phyloP scores from a whole-genome alignment of 2,888 invertebrate genomes.

The Scaptodrosophila latifasciaeformis region DNA sequence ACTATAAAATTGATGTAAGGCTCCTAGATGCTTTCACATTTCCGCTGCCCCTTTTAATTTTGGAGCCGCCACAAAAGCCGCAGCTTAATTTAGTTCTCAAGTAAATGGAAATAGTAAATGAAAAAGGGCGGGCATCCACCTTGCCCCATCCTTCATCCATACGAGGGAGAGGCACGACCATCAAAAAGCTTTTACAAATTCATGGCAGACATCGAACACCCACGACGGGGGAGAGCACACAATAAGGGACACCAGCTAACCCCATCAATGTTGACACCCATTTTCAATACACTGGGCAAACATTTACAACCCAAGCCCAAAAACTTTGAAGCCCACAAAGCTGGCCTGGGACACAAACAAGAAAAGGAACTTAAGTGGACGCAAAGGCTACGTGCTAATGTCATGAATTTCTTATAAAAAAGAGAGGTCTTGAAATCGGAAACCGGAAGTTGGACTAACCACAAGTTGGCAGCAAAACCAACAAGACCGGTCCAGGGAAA shows the following conservation, averaged over 20 bases:
- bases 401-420: conserved; percentile 59
- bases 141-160: too few species aligned
- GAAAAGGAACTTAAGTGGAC: conserved; percentile 53
- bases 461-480: conserved; percentile 37
- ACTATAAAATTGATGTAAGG: background rate
- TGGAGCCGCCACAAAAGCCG: conserved; percentile 33
- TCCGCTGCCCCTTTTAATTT: too few species aligned
- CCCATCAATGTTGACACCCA: too few species aligned
- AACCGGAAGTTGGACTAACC: conserved; percentile 56
- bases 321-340: conserved; percentile 21
- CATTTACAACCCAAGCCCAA: conserved; percentile 9
- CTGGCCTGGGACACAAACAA: conserved; percentile 31
- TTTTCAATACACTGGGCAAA: conserved; percentile 15
- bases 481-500: conserved; percentile 25
- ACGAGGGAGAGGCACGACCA: conserved; percentile 26
- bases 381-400: conserved; percentile 51
- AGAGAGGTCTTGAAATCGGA: conserved; percentile 60
- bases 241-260: background rate
- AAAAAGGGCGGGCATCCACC: too few species aligned
- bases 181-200: conserved; percentile 57
- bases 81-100: conserved; percentile 44
- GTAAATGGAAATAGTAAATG: conserved; percentile 8
- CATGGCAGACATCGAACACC: conserved; percentile 33
- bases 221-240: background rate
- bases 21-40: too few species aligned